Evolutionary conservation across 2,113 vertebrate genomes (phyloP).

Genomic region (Silurus meridionalis): DNA sequence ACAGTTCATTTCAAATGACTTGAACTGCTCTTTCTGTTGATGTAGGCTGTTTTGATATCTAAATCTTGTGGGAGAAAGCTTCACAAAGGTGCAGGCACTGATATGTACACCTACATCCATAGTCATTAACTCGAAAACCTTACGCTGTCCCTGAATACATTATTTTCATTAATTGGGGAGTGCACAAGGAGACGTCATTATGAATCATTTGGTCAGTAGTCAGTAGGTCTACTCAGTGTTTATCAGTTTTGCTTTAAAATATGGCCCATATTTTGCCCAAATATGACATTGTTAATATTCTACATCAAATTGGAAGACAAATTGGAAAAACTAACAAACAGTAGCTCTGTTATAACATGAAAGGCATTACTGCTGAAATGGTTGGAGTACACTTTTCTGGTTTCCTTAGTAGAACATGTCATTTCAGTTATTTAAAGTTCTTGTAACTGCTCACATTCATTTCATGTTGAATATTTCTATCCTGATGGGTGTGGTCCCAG

Average conservation of each 20-base stretch:
- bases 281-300: background rate
- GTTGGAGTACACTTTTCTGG: background rate
- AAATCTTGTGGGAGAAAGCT: background rate
- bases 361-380: background rate
- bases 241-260: background rate
- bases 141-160: background rate
- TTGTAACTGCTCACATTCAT: background rate
- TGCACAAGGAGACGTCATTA: conserved; percentile 31
- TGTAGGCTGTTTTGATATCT: background rate
- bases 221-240: background rate
- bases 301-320: background rate
- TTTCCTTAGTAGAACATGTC: background rate
- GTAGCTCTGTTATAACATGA: background rate
- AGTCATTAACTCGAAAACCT: background rate
- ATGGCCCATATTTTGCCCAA: background rate
- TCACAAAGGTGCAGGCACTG: background rate
- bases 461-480: background rate
- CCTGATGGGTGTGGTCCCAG: background rate
- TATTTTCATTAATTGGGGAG: conserved; percentile 35
- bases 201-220: background rate
- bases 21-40: background rate
- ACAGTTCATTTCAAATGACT: conserved; percentile 2
- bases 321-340: background rate
- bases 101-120: background rate
- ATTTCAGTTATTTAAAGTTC: background rate